Evolutionary conservation across 2,888 invertebrate species (phyloP).

Genomic region (Hesperia comma): DNA sequence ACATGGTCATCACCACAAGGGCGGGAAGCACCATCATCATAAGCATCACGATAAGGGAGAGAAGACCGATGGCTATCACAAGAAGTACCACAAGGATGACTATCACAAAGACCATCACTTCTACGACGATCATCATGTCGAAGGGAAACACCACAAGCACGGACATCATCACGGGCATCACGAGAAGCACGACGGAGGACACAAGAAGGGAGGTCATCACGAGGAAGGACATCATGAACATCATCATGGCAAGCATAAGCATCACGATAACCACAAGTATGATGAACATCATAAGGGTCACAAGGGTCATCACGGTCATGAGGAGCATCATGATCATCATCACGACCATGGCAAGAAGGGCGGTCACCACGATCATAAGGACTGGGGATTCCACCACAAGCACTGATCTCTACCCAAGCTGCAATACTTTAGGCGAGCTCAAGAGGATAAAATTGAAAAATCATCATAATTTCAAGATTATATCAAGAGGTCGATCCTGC

Average conservation of each 20-base stretch:
- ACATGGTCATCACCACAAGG: conserved; percentile 77
- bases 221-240: conserved; percentile 75
- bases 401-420: conserved; percentile 65
- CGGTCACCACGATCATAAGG: conserved; percentile 73
- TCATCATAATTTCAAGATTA: neutral
- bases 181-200: conserved; percentile 69
- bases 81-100: conserved; percentile 78
- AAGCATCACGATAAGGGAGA: conserved; percentile 78
- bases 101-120: conserved; percentile 81
- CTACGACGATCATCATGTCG: conserved; percentile 76
- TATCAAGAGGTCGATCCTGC: neutral
- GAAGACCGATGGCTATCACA: conserved; percentile 75
- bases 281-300: conserved; percentile 78
- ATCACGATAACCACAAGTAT: conserved; percentile 76
- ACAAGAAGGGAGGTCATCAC: conserved; percentile 78
- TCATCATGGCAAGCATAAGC: conserved; percentile 75
- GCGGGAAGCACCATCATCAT: conserved; percentile 74
- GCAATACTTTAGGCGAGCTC: conserved; percentile 60
- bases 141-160: conserved; percentile 79
- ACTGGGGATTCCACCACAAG: conserved; percentile 78
- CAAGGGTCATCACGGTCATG: conserved; percentile 78
- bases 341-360: conserved; percentile 81
- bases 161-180: conserved; percentile 78
- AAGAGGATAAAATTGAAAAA: conserved; percentile 14
- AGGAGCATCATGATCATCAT: conserved; percentile 77